phyloP scores from a whole-genome alignment of 35 echinoderm and acorn worm species.

The Apostichopus californicus region DNA sequence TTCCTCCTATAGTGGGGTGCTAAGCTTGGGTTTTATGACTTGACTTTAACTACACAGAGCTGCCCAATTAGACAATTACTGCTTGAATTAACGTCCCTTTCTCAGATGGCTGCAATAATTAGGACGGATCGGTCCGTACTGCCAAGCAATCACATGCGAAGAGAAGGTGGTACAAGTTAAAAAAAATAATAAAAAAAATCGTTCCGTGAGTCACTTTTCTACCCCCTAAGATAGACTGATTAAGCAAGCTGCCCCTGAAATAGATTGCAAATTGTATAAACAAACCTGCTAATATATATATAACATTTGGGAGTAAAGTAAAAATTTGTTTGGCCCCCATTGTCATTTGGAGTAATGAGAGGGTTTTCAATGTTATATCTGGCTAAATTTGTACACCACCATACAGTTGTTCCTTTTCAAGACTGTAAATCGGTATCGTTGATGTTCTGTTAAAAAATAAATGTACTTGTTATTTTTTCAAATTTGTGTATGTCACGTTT shows the following conservation, averaged over 20 bases:
- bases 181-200: no score
- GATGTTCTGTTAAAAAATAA: no score
- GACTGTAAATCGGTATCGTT: no score
- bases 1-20: not conserved
- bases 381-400: no score
- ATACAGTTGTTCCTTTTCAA: no score
- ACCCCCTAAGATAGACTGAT: not conserved
- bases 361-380: no score
- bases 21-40: not conserved
- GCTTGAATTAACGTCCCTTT: not conserved
- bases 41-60: slow-evolving; percentile 4
- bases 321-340: no score
- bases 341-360: no score
- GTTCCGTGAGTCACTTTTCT: not conserved
- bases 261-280: not conserved
- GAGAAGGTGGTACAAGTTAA: not conserved
- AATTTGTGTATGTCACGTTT: no score
- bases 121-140: not conserved
- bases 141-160: not conserved
- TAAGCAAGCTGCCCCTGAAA: not conserved
- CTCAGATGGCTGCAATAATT: not conserved
- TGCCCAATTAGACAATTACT: slow-evolving; percentile 18
- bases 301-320: no score
- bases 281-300: not conserved
- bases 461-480: no score